Base-by-base conservation (phyloP, 2,888 invertebrate species). In the Eupithecia dodoneata region DNA sequence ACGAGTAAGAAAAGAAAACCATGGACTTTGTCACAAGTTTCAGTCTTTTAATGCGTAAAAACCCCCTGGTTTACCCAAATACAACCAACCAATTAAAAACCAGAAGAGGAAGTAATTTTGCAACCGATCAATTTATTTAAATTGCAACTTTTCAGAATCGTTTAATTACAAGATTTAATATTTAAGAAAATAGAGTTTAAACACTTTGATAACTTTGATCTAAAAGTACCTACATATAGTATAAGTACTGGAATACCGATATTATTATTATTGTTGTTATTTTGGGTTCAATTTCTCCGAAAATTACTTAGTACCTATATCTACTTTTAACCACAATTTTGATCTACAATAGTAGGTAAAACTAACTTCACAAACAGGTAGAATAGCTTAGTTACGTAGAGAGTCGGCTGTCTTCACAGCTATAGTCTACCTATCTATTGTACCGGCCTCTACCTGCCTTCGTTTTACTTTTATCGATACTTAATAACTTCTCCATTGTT, bases 401-500 rank as follows among this genome's bases (percentile, higher is more conserved):
- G 12, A 47, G 7, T 7, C 44, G 7, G 44, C 44, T 44, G 44
- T 44, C 44, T 2, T 47, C 47, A 12, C 12, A 12, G 47, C 47
- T 15, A 10, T 52, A 49, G 4, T 15, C 10, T 15, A 15, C 30
- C 30, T 30, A 0, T 52, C 15, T 3, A 52, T 4, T 15, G 15
- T 55, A 55, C n/a, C 55, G n/a, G 13, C 4, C 30, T 12, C 13
- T 59, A 70, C 74, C 73, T 73, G 55, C 4, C 65, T 65, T 55
- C 44, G 69, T 45, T 59, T 70, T 47, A 59, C 69, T 41, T 13
- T 76, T 47, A 63, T 70, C 63, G 72, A 18, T 18, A 73, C 69
- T 3, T 63, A 70, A 63, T 70, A 69, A 73, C 59, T 49, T 71
- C 6, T 45, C 59, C 18, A 65, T 70, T 73, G 76, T 71, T 49